phyloP scores from a whole-genome alignment of 2,113 vertebrate genomes.

The Mugil cephalus region DNA sequence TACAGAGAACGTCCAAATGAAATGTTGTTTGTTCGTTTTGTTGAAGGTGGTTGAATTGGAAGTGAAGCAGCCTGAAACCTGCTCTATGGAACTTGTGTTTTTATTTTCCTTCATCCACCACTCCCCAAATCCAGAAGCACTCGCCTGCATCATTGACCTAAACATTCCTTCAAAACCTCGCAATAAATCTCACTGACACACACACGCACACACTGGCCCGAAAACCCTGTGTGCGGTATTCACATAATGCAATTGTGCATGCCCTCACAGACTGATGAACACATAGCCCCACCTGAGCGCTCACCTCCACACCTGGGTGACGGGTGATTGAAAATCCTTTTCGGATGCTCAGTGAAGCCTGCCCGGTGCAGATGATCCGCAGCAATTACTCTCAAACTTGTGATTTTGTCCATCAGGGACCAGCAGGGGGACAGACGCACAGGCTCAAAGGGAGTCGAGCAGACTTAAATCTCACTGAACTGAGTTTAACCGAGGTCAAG shows the following conservation, averaged over 20 bases:
- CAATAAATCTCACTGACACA: constrained; percentile 10
- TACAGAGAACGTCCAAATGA: not conserved
- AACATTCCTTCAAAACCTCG: constrained; percentile 17
- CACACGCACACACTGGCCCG: not conserved
- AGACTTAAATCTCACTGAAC: not conserved
- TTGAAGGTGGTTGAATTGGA: constrained; percentile 32
- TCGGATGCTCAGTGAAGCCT: constrained; percentile 36
- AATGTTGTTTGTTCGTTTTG: not conserved
- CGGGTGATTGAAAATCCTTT: constrained; percentile 38
- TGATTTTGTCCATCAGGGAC: constrained; percentile 33
- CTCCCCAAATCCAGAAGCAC: constrained; percentile 22
- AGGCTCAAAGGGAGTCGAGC: not conserved
- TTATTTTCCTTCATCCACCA: constrained; percentile 7
- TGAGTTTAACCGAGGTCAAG: not conserved
- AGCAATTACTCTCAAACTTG: constrained; percentile 39
- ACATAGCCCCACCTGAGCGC: constrained; percentile 28
- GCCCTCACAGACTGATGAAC: constrained; percentile 12
- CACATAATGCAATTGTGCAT: constrained; percentile 36
- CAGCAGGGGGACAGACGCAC: constrained; percentile 10
- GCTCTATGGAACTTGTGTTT: constrained; percentile 21
- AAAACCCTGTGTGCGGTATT: not conserved
- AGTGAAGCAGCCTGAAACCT: constrained; percentile 56
- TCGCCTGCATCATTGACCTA: constrained; percentile 40
- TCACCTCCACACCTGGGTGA: constrained; percentile 32
- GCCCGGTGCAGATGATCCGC: constrained; percentile 37